Evolutionary conservation across 1,140 invertebrate species (phyloP).

Genomic region (Bombyx mori): ASM3026992v2 NC_085121.1:17716501-17717000

Average conservation of each 20-base stretch:
- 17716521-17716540: slow-evolving; percentile 6
- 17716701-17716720: slow-evolving; percentile 7
- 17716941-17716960: slow-evolving; percentile 13
- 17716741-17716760: neutral
- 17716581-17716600: slow-evolving; percentile 6
- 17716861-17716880: slow-evolving; percentile 7
- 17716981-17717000: neutral
- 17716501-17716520: slow-evolving; percentile 12
- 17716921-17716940: slow-evolving; percentile 13
- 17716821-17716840: neutral
- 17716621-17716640: slow-evolving; percentile 9
- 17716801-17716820: neutral
- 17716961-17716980: slow-evolving; percentile 8
- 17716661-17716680: slow-evolving; percentile 20
- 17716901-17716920: slow-evolving; percentile 9
- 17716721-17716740: neutral
- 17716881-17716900: slow-evolving; percentile 7
- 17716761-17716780: neutral
- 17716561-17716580: slow-evolving; percentile 15
- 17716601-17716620: slow-evolving; percentile 18
- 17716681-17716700: slow-evolving; percentile 12
- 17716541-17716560: slow-evolving; percentile 6
- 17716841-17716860: slow-evolving; percentile 1
- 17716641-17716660: slow-evolving; percentile 13
- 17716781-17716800: slow-evolving; percentile 3